Conservation (phyloP, 2,797 vertebrate species). For the Megaceryle alcyon region DNA sequence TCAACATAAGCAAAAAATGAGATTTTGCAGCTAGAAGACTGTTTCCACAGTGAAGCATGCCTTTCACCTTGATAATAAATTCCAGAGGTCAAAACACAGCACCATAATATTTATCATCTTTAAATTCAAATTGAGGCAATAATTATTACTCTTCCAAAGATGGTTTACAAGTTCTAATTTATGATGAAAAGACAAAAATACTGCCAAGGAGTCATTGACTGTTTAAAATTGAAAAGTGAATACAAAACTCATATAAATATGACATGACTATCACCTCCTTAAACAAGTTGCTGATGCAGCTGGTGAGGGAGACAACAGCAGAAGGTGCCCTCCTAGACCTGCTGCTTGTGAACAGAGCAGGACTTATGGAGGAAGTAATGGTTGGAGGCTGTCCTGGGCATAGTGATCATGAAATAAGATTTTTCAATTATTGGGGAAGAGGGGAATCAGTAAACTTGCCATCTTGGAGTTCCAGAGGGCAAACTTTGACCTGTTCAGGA, state of each 20-base stretch:
- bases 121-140: background rate
- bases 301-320: too few species aligned
- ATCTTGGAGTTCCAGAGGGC: too few species aligned
- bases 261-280: background rate
- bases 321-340: too few species aligned
- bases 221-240: background rate
- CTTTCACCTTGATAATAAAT: background rate
- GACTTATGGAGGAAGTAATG: too few species aligned
- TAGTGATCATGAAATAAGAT: too few species aligned
- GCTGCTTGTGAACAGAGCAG: too few species aligned
- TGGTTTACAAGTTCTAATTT: background rate
- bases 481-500: too few species aligned
- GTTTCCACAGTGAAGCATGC: background rate
- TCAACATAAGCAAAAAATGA: background rate
- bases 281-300: background rate
- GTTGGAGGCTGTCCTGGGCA: too few species aligned
- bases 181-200: background rate
- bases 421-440: too few species aligned
- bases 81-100: background rate
- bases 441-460: too few species aligned
- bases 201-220: background rate
- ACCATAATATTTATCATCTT: background rate
- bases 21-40: background rate
- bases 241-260: background rate
- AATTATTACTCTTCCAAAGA: background rate